phyloP scores from a whole-genome alignment of 2,797 vertebrate genomes.

The Phrynocephalus forsythii region DNA sequence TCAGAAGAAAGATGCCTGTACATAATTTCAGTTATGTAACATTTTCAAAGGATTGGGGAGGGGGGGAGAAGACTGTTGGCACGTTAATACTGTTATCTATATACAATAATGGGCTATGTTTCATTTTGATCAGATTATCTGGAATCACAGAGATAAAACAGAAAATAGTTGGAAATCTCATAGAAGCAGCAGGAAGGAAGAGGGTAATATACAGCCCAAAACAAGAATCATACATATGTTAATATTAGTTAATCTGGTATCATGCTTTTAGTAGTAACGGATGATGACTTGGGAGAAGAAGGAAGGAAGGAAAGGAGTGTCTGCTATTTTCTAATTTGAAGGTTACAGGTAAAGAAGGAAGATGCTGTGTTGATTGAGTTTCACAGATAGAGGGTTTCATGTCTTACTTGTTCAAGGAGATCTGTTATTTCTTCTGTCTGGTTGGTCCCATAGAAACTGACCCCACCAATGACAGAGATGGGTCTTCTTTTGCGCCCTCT shows the following conservation, averaged over 20 bases:
- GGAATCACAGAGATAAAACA: constrained; percentile 1
- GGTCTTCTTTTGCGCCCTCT: constrained; percentile 84
- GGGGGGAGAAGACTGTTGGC: not conserved
- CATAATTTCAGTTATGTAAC: constrained; percentile 31
- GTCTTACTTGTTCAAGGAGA: constrained; percentile 90
- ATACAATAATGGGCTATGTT: constrained; percentile 1
- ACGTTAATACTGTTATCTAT: constrained; percentile 4
- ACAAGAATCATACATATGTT: constrained; percentile 51
- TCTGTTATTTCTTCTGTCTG: constrained; percentile 84
- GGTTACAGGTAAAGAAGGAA: constrained; percentile 68
- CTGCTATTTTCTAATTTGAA: constrained; percentile 65
- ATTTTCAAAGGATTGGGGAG: constrained; percentile 26
- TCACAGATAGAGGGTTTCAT: constrained; percentile 64
- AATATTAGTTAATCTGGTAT: constrained; percentile 57
- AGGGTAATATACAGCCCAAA: constrained; percentile 61
- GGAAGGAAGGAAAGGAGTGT: constrained; percentile 68
- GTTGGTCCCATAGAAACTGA: constrained; percentile 80
- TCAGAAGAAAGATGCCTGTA: constrained; percentile 21
- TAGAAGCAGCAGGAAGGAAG: constrained; percentile 52
- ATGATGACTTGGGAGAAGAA: constrained; percentile 55
- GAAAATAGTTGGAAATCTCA: constrained; percentile 8
- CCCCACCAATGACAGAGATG: constrained; percentile 89
- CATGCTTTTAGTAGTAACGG: constrained; percentile 52
- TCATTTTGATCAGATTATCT: not conserved
- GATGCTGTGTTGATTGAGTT: constrained; percentile 57